Percentiles rank a stretch among this genome's conserved stretches.
phyloP scores from a whole-genome alignment of 2,797 vertebrate genomes.

The Clamator glandarius region DNA sequence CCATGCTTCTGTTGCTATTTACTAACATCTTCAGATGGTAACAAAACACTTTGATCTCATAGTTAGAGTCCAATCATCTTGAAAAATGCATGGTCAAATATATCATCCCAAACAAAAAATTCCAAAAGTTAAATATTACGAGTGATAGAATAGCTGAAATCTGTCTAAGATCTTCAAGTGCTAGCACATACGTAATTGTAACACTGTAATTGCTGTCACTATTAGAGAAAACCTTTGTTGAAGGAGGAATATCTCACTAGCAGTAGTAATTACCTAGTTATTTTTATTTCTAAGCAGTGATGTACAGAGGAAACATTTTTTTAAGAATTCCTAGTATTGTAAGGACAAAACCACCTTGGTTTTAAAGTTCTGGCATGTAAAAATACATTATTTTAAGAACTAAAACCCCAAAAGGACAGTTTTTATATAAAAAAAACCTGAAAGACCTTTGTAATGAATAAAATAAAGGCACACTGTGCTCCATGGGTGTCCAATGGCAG shows the following conservation, averaged over 20 bases:
- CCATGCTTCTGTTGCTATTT: not conserved
- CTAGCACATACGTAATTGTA: not conserved
- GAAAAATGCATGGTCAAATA: not conserved
- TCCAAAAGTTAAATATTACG: not conserved
- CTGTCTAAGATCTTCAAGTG: not conserved
- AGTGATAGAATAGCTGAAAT: not conserved
- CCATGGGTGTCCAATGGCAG: not conserved
- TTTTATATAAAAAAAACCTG: not conserved
- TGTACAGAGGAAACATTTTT: not conserved
- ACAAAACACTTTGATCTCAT: not conserved
- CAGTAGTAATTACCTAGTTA: not conserved
- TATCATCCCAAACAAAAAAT: not conserved
- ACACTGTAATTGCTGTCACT: not conserved
- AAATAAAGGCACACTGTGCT: not conserved
- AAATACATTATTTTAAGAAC: not conserved
- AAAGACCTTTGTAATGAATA: not conserved
- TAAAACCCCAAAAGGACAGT: not conserved
- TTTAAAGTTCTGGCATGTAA: slow-evolving; percentile 2
- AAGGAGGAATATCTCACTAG: not conserved
- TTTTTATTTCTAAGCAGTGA: not conserved
- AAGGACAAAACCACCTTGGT: not conserved
- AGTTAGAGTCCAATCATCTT: not conserved
- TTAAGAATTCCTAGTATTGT: not conserved
- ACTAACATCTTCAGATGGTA: not conserved
- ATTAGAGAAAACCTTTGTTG: not conserved